Evolutionary conservation across 2,888 invertebrate species (phyloP).

Genomic region (Cryptocephalus moraei): DNA sequence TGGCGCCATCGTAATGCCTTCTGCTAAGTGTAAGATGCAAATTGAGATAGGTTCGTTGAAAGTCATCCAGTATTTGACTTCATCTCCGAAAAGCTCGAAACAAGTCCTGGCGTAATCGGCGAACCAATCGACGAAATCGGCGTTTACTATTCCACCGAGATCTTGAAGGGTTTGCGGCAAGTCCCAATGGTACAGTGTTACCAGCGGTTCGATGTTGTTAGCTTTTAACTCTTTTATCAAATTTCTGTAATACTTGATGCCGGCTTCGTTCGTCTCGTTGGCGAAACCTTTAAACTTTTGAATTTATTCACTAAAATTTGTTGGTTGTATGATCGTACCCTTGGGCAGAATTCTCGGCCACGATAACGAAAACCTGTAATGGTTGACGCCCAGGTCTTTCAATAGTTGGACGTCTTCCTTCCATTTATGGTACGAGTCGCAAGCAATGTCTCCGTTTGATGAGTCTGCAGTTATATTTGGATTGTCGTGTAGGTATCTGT

Average conservation of each 20-base stretch:
- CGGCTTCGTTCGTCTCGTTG: slow-evolving; percentile 38
- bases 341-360: neutral
- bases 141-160: slow-evolving; percentile 54
- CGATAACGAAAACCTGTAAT: neutral
- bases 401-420: neutral
- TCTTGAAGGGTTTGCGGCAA: slow-evolving; percentile 29
- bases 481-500: neutral
- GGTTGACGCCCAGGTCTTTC: neutral
- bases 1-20: neutral
- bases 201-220: slow-evolving; percentile 43
- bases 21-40: slow-evolving; percentile 8
- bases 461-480: neutral
- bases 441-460: neutral
- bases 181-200: slow-evolving; percentile 48
- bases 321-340: neutral
- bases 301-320: neutral
- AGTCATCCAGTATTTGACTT: slow-evolving; percentile 43
- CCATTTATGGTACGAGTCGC: neutral
- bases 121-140: slow-evolving; percentile 47
- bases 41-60: slow-evolving; percentile 40
- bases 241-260: slow-evolving; percentile 14
- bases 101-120: slow-evolving; percentile 45
- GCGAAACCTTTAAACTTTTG: slow-evolving; percentile 3
- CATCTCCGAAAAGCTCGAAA: slow-evolving; percentile 34
- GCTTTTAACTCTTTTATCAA: slow-evolving; percentile 40